Evolutionary conservation across 2,888 invertebrate genomes (phyloP), one percentile per base, ranked within the genome.

Genomic region (Folsomia candida): DNA sequence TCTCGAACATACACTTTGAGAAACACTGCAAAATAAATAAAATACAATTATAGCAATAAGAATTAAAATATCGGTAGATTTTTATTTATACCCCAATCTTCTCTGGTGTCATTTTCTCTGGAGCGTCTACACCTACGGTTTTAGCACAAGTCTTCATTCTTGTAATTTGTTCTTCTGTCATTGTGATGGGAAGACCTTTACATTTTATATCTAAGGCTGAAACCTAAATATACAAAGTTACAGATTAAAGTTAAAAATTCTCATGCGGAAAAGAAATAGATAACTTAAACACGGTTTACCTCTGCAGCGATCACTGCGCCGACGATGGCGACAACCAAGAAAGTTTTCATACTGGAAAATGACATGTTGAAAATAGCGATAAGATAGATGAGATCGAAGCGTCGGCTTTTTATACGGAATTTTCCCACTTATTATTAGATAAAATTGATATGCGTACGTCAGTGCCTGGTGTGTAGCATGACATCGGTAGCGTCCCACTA

Each of bases 1-100:
- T 68, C 58, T 69, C 69, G 63, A 77, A 47, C 1, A 69, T 54
- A 51, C 77, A 77, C 60, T 72, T 73, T 20, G 72, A 66, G 37
- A 77, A 69, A 62, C 76, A 76, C 47, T 69, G 24, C 0, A 65
- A 26, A 24, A 3, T 18, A 9, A 14, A 54, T 29, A 63, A 28
- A 2, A 54, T 20, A 4, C 20, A 27, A 18, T 28, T 67, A 28
- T 62, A 18, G 18, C 9, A 18, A 63, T 18, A 22, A 24, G 24
- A 18, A 51, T 20, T 22, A 20, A 64, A 11, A 64, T 20, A 11
- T 24, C 6, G 60, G 22, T 24, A 60, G 25, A 60, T 26, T 4
- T 60, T 26, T 9, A 26, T 20, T 24, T 3, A 60, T 63, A 69
- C 63, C 14, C 70, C 68, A 11, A 72, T 61, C 51, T 75, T 75